Percentiles rank a stretch among this genome's conserved stretches.
phyloP scores from a whole-genome alignment of 2,888 invertebrate species.

The Sialis lutaria region DNA sequence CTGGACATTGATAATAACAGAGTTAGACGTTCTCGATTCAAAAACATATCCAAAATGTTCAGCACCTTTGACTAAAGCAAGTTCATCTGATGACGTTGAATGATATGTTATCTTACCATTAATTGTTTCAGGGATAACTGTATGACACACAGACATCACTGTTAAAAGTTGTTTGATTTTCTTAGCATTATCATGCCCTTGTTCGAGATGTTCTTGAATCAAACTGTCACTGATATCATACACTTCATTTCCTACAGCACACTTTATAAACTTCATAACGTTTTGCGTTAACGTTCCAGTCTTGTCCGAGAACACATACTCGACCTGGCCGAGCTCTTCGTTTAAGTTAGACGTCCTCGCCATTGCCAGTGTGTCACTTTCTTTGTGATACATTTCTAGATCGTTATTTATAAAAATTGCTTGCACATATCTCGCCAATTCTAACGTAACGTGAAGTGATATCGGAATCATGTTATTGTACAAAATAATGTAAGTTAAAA shows the following conservation, averaged over 20 bases:
- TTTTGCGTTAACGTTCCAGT: constrained; percentile 97
- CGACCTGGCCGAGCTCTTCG: constrained; percentile 95
- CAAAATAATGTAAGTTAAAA: constrained; percentile 97
- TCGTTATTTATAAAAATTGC: constrained; percentile 90
- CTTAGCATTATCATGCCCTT: constrained; percentile 41
- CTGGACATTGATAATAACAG: constrained; percentile 59
- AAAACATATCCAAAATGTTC: constrained; percentile 76
- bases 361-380: constrained; percentile 84
- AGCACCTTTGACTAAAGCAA: constrained; percentile 89
- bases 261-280: constrained; percentile 90
- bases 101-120: constrained; percentile 59
- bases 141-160: constrained; percentile 94
- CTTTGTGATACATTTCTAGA: constrained; percentile 89
- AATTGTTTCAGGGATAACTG: constrained; percentile 80
- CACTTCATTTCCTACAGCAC: constrained; percentile 55
- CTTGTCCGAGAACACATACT: constrained; percentile 95
- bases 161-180: constrained; percentile 73
- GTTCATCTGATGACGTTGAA: constrained; percentile 98
- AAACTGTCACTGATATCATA: constrained; percentile 43
- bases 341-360: constrained; percentile 96
- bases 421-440: constrained; percentile 93
- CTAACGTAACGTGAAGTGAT: constrained; percentile 95
- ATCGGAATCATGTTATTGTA: constrained; percentile 99
- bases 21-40: constrained; percentile 72
- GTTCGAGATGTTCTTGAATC: constrained; percentile 33